phyloP scores from a whole-genome alignment of 2,888 invertebrate genomes.

The Bedellia somnulentella region DNA sequence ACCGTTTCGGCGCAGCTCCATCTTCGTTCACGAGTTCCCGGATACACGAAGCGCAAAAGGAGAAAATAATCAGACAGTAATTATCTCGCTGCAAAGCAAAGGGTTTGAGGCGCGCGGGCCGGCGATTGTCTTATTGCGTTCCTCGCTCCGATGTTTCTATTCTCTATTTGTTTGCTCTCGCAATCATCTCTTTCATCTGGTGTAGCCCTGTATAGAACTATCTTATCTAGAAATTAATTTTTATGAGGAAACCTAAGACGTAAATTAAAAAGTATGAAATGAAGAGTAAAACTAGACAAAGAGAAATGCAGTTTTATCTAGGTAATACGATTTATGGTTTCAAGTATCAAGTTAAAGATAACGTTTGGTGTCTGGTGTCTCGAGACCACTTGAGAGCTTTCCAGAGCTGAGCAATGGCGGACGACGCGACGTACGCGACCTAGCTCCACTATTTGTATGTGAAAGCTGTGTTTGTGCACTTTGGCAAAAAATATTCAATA shows the following conservation, averaged over 20 bases:
- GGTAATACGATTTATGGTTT: conserved; percentile 27
- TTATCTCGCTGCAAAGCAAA: conserved; percentile 34
- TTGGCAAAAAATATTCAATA: no score
- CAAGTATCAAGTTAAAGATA: conserved; percentile 18
- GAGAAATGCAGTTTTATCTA: no score
- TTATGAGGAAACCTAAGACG: no score
- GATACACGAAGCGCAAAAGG: conserved; percentile 20
- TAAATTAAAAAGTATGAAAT: background rate
- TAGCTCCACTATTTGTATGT: no score
- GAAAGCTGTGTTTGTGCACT: no score
- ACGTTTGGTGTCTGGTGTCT: conserved; percentile 26
- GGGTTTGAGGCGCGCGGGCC: conserved; percentile 15
- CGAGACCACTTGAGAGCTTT: conserved; percentile 33
- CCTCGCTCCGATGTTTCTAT: conserved; percentile 37
- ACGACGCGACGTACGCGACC: no score
- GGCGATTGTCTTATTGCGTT: conserved; percentile 46
- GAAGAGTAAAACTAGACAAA: no score
- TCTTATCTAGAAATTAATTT: no score
- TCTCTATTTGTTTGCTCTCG: conserved; percentile 16
- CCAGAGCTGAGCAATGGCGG: conserved; percentile 24
- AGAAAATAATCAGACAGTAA: conserved; percentile 20
- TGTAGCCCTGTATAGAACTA: no score
- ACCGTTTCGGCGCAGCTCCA: conserved; percentile 16
- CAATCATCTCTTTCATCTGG: conserved; percentile 1
- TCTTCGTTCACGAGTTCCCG: conserved; percentile 20